Base-by-base conservation (phyloP, 2,888 invertebrate species). In the Masnerella sp. region DNA sequence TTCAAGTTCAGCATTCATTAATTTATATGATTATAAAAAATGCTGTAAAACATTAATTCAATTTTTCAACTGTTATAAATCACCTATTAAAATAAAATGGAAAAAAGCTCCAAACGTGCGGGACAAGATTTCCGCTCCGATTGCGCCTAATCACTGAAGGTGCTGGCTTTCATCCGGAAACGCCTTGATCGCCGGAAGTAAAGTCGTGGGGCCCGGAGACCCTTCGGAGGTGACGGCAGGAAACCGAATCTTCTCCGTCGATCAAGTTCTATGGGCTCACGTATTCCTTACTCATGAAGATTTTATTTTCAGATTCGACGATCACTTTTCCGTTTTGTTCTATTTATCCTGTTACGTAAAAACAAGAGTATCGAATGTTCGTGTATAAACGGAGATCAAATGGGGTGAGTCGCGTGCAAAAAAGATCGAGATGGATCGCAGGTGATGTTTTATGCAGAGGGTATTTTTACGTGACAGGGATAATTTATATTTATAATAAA, bases 151-250 rank as follows among this genome's bases (percentile, higher is more conserved):
- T 64, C 36, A 18, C 30, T 11, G 43, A 47, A 47, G 65, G 54
- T 56, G 36, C 54, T 47, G 47, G 56, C 47, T 61, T 25, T 49
- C 18, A 49, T 61, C 47, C 47, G 65, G 65, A 65, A 65, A 38
- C 28, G 40, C 45, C 36, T 68, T 51, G 52, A 68, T 59, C 51
- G 43, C 59, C 68, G 68, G 68, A 68, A 68, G 68, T 59, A 59
- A 34, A 12, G n/a, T 51, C 30, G 42, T 54, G 36, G 20, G 65
- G 54, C 30, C 45, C 20, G 14, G 30, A 47, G 64, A 38, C 54
- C 54, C 43, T 54, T 52, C 36, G 51, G 15, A 42, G 67, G 40
- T 56, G 54, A 47, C 56, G 47, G 58, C 30, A 59, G 47, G 47
- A 61, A 61, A 61, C 59, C 49, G 38, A 45, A 49, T 61, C 59